Percentiles rank a stretch among this genome's conserved stretches.
Evolutionary conservation across 2,888 invertebrate species (phyloP).

Genomic region (Muscina levida): DNA sequence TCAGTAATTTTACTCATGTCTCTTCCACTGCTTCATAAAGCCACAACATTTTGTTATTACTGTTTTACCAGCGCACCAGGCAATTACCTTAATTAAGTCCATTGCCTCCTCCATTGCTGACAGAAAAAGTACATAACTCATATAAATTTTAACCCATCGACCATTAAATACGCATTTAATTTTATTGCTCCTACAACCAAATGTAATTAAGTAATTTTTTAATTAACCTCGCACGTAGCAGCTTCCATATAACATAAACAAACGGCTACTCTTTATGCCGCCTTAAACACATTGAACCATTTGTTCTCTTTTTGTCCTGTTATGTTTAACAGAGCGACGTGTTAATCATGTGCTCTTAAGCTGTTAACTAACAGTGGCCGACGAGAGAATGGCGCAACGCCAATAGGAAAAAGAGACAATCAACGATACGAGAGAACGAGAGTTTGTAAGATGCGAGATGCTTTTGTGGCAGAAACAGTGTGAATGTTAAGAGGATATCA

Average conservation of each 20-base stretch:
- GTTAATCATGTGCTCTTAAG: neutral
- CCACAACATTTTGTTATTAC: neutral
- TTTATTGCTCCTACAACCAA: slow-evolving; percentile 15
- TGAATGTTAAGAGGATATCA: slow-evolving; percentile 8
- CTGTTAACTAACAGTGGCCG: too few relatives aligned
- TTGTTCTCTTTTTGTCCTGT: neutral
- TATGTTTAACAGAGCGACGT: neutral
- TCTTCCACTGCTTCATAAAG: too few relatives aligned
- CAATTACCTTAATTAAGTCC: slow-evolving; percentile 19
- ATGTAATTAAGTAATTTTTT: slow-evolving; percentile 34
- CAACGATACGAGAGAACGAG: neutral
- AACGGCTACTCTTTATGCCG: neutral
- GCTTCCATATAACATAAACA: too few relatives aligned
- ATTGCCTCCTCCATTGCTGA: neutral
- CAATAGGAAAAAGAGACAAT: too few relatives aligned
- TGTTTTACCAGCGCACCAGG: slow-evolving; percentile 5
- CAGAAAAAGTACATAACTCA: neutral
- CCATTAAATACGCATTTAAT: slow-evolving; percentile 33
- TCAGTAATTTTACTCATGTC: too few relatives aligned
- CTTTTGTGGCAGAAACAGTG: too few relatives aligned
- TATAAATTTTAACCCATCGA: slow-evolving; percentile 1
- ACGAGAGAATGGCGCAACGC: too few relatives aligned
- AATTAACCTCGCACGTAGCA: slow-evolving; percentile 23
- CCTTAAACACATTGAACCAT: too few relatives aligned
- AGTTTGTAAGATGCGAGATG: slow-evolving; percentile 10